A percentile compares a stretch with the other conserved stretches of the same genome.
Evolutionary conservation across 2,888 invertebrate species (phyloP).

Genomic region (Acanthosepion lycidas): DNA sequence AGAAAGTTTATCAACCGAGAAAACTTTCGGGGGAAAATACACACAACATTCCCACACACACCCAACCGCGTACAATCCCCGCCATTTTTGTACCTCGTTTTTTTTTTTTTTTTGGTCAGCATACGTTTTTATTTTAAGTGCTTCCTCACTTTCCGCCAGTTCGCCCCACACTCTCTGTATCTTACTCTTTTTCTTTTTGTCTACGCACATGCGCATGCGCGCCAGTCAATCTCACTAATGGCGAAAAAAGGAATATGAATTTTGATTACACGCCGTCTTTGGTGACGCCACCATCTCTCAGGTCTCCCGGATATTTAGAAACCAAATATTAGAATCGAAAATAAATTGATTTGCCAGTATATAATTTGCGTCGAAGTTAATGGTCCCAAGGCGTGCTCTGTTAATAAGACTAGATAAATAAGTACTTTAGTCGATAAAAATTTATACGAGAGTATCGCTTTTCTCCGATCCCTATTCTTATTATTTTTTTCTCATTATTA

Average conservation of each 20-base stretch:
- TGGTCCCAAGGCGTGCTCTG: background rate
- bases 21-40: background rate
- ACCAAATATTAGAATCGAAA: background rate
- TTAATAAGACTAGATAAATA: background rate
- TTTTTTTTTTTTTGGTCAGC: no score
- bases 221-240: background rate
- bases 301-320: background rate
- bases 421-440: background rate
- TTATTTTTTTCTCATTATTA: background rate
- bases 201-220: background rate
- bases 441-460: background rate
- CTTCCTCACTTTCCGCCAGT: no score
- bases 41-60: no score
- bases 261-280: background rate
- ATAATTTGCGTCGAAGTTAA: background rate
- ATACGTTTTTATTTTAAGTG: no score
- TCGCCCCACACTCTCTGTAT: background rate
- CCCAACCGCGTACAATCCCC: no score
- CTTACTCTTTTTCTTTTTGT: background rate
- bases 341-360: background rate
- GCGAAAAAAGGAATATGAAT: constrained; percentile 33
- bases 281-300: no score
- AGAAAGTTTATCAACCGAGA: background rate
- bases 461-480: background rate
- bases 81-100: no score